Evolutionary conservation across 1,140 invertebrate genomes (phyloP), one percentile per base, ranked within the genome.

Genomic region (Drosophila aff.): DNA sequence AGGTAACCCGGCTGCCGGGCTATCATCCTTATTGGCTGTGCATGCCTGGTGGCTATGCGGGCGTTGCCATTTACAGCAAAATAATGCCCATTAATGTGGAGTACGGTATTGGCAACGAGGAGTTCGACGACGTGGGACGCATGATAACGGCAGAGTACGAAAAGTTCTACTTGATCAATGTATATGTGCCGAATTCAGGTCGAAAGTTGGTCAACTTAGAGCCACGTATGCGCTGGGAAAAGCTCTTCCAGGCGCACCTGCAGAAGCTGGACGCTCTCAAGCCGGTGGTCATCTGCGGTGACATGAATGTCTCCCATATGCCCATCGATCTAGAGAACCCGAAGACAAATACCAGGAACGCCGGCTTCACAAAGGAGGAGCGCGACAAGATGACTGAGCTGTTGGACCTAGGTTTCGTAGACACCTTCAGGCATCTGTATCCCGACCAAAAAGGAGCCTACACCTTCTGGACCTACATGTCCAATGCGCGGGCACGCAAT

Each of bases 311-410:
- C 7, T 96, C 98, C 50, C 99, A 99, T 93, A 93, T 96, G 79
- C 97, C 98, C 94, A 99, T 99, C 91, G 98, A 99, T 95, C 94
- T 99, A 69, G 95, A 96, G 15, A 99, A 99, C 95, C 98, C 99
- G 4, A 98, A 98, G 93, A 95, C 95, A 0, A 99, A 99, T 92
- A 96, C 95, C 57, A 98, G 96, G 92, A 98, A 96, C 92, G 98
- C 99, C 49, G 99, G 99, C 15, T 99, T 99, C 91, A 99, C 98
- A 1, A 94, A 96, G 82, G 97, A 99, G 93, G 99, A 99, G 93
- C 94, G 99, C 60, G 96, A 98, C 43, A 97, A 96, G 23, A 98
- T 99, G 95, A 96, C 96, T 0, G 95, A 97, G 18, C 95, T 99
- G 18, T 93, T 99, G 11, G 92, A 93, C 2, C 93, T 95, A 33